Evolutionary conservation across 2,797 vertebrate species (phyloP).

Genomic region (Agapornis canus): DNA sequence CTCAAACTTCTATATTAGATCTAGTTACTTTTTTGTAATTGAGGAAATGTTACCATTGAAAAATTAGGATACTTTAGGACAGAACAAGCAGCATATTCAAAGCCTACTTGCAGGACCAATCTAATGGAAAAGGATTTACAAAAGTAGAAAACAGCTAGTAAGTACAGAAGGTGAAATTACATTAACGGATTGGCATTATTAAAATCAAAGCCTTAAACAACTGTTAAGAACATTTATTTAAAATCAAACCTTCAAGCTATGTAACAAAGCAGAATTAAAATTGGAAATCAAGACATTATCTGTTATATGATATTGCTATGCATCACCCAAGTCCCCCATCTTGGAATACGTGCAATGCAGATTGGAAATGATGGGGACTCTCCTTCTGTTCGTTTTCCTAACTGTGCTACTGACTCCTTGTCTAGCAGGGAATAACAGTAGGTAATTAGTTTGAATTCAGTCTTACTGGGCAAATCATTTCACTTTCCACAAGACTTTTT

Average conservation of each 20-base stretch:
- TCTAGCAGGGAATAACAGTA: background rate
- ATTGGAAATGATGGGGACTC: background rate
- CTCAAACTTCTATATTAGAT: background rate
- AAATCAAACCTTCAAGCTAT: background rate
- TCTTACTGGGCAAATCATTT: constrained; percentile 27
- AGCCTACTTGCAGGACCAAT: background rate
- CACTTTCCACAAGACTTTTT: constrained; percentile 39
- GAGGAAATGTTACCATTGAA: background rate
- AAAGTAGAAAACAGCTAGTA: background rate
- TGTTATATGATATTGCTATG: background rate
- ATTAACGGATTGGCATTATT: background rate
- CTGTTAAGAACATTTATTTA: background rate
- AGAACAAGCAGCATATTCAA: background rate
- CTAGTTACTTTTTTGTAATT: background rate
- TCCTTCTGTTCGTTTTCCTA: background rate
- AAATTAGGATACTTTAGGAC: background rate
- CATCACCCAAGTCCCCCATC: background rate
- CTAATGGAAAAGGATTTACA: background rate
- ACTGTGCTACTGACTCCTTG: background rate
- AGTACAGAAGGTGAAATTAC: constrained; percentile 1
- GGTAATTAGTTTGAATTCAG: constrained; percentile 26
- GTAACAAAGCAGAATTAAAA: constrained; percentile 7
- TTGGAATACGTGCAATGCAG: background rate
- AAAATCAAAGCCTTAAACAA: constrained; percentile 21
- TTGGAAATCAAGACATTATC: background rate